Evolutionary conservation across 1,140 invertebrate species (phyloP), one percentile per base, ranked within the genome.

Genomic region (Dendroctonus ponderosae): DNA sequence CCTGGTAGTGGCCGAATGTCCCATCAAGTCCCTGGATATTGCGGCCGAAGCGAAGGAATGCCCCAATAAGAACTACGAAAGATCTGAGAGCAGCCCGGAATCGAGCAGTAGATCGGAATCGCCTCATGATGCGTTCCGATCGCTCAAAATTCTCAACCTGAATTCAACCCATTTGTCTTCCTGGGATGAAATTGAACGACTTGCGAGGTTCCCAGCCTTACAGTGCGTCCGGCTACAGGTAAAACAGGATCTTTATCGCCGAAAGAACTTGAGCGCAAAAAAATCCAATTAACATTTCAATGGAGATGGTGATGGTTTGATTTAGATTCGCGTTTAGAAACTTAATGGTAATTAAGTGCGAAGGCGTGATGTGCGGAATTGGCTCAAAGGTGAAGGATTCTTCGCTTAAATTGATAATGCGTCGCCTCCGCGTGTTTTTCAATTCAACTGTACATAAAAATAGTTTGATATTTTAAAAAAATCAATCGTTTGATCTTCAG

Each of bases 131-230:
- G 72, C 71, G 59, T 91, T 87, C 78, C 85, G 85, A 48, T 85
- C 85, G 72, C 81, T 95, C 44, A 83, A 87, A 74, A 87, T 90
- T 78, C 81, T 97, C 7, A 95, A 94, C 77, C 81, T 97, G 12
- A 94, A 92, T 76, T 91, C 91, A 58, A 92, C 91, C 0, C 82
- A 88, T 26, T 77, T 97, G 38, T 83, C 86, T 9, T 88, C 88
- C 8, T 96, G 94, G 94, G 87, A 91, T 72, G 92, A 96, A 73
- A 87, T 97, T 54, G 92, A 95, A 72, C 83, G 87, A 70, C 82
- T 97, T 43, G 87, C 90, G 14, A 85, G 85, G 66, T 94, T 95
- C 80, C 91, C 91, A 0, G 83, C 85, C 11, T 80, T 97, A n/a
- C 86, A 86, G 69, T 92, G 92, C 80, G 82, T 96, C 40, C 82